Conservation (phyloP, 2,113 vertebrate species). For the Riparia riparia region DNA sequence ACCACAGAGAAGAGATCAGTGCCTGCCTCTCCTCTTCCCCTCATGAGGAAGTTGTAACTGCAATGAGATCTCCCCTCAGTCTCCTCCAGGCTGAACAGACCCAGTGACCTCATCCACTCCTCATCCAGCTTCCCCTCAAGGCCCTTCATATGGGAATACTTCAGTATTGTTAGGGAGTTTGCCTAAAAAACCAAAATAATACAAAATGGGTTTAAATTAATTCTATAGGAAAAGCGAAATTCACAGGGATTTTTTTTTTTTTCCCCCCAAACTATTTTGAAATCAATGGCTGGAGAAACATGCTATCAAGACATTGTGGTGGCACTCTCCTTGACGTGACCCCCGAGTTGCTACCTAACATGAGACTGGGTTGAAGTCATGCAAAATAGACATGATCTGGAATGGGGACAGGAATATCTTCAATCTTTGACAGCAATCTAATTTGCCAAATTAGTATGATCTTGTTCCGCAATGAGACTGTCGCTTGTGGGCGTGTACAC, state of each 20-base stretch:
- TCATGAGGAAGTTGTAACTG: accelerated
- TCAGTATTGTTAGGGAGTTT: neutral
- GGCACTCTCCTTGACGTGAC: neutral
- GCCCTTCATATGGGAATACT: neutral
- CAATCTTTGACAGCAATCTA: neutral
- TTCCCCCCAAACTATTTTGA: neutral
- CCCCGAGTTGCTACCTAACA: neutral
- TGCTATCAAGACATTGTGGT: neutral
- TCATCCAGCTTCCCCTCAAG: neutral
- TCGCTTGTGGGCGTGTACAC: neutral
- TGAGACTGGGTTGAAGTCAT: neutral
- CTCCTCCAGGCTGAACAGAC: neutral
- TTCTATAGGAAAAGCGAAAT: neutral
- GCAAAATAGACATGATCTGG: neutral
- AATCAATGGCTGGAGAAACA: neutral
- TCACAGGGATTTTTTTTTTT: neutral
- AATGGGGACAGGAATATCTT: neutral
- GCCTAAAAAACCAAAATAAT: neutral
- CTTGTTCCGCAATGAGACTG: neutral
- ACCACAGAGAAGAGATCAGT: neutral
- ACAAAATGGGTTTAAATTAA: neutral
- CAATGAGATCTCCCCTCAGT: neutral
- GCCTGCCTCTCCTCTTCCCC: neutral
- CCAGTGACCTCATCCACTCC: accelerated
- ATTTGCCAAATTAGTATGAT: neutral